phyloP scores from a whole-genome alignment of 2,113 vertebrate species.

The Lophius piscatorius region DNA sequence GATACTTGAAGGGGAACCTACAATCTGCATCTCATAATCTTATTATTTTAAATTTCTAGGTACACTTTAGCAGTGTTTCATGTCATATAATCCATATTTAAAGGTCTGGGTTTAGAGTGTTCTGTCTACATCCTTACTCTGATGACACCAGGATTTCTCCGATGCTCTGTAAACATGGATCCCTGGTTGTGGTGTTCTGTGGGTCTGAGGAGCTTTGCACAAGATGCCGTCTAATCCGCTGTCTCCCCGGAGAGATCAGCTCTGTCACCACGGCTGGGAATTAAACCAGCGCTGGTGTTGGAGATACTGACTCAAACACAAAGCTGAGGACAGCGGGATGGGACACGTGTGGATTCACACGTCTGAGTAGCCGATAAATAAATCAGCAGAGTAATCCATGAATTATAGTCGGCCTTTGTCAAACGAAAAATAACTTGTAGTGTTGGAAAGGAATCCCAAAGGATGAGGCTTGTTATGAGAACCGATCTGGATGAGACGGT shows the following conservation, averaged over 20 bases:
- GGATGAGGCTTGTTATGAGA: background rate
- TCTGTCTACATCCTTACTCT: no score
- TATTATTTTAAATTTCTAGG: no score
- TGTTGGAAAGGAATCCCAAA: background rate
- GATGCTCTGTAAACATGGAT: constrained; percentile 28
- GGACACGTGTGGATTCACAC: background rate
- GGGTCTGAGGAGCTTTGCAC: constrained; percentile 36
- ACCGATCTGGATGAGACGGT: background rate
- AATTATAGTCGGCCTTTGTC: background rate
- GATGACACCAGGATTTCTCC: background rate
- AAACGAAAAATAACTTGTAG: constrained; percentile 1
- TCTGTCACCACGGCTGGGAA: constrained; percentile 48
- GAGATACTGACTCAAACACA: constrained; percentile 32
- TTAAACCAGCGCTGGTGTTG: constrained; percentile 51
- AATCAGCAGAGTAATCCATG: background rate
- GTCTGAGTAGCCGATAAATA: constrained; percentile 6
- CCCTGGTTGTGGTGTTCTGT: constrained; percentile 11
- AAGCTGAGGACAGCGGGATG: background rate
- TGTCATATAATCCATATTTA: no score
- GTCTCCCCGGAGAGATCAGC: constrained; percentile 69
- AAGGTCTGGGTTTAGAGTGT: no score
- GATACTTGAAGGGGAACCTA: no score
- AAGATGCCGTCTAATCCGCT: constrained; percentile 60
- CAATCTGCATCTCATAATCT: no score
- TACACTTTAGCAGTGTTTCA: no score